Evolutionary conservation across 2,797 vertebrate genomes (phyloP).

Genomic region (Paramormyrops hopkinsi): DNA sequence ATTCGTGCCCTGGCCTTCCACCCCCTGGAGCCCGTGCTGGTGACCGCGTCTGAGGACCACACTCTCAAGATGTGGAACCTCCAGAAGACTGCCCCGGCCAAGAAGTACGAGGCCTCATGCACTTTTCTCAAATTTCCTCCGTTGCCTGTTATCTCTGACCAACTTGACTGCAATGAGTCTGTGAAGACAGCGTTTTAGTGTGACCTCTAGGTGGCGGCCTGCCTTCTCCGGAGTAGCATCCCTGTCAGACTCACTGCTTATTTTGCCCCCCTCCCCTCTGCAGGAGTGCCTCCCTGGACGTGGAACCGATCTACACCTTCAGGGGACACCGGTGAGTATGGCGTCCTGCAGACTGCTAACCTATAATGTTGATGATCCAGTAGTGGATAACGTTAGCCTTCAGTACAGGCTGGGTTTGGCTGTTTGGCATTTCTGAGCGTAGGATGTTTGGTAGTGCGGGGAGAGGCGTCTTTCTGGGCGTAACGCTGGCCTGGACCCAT

Average conservation of each 20-base stretch:
- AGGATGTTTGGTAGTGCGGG: neutral
- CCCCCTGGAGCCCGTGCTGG: slow-evolving; percentile 85
- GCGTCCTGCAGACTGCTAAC: neutral
- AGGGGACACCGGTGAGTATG: slow-evolving; percentile 85
- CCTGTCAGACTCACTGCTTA: neutral
- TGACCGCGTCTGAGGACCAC: slow-evolving; percentile 97
- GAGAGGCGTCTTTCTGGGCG: neutral
- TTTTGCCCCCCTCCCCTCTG: slow-evolving; percentile 4
- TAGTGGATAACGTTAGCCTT: neutral
- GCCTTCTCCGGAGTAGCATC: neutral
- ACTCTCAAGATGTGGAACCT: slow-evolving; percentile 99
- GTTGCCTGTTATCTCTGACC: neutral
- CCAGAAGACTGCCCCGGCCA: slow-evolving; percentile 94
- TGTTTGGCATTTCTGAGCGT: neutral
- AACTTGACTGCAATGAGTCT: neutral
- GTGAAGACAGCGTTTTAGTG: neutral
- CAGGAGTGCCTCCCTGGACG: slow-evolving; percentile 92
- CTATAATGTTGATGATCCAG: neutral
- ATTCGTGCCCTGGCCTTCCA: slow-evolving; percentile 91
- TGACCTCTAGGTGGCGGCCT: neutral
- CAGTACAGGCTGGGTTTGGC: neutral
- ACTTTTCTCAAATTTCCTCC: neutral
- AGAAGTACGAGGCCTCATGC: slow-evolving; percentile 72
- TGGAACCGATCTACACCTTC: slow-evolving; percentile 98
- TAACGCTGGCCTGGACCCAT: neutral